A percentile compares a stretch with the other conserved stretches of the same genome.
Evolutionary conservation across 1,140 invertebrate genomes (phyloP).

Genomic region (Fopius arisanus): DNA sequence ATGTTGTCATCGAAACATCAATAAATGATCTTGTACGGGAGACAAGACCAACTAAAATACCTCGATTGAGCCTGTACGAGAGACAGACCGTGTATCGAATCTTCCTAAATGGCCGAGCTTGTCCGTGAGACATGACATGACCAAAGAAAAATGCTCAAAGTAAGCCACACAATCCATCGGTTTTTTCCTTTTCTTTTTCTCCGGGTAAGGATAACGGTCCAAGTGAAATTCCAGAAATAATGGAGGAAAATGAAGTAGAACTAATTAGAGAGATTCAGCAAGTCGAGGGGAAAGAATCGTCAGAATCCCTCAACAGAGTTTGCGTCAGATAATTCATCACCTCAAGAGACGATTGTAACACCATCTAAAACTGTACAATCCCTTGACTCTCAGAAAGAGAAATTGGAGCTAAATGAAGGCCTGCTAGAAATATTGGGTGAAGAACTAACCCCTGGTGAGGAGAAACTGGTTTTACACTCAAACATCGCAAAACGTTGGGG

Average conservation of each 20-base stretch:
- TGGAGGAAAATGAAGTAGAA: too few relatives aligned
- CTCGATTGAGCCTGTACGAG: background rate
- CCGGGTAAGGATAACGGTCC: too few relatives aligned
- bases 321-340: too few relatives aligned
- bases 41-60: too few relatives aligned
- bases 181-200: too few relatives aligned
- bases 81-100: background rate
- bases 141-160: too few relatives aligned
- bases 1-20: background rate
- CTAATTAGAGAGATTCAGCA: too few relatives aligned
- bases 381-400: background rate
- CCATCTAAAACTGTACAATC: background rate
- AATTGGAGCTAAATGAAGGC: background rate
- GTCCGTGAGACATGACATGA: background rate
- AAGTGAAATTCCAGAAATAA: too few relatives aligned
- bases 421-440: background rate
- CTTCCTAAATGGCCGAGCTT: background rate
- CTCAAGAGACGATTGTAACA: too few relatives aligned
- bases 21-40: background rate
- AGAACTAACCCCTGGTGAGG: background rate
- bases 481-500: conserved; percentile 23
- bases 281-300: too few relatives aligned
- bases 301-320: too few relatives aligned
- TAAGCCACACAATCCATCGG: too few relatives aligned
- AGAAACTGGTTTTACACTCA: background rate